Conservation (phyloP, 2,797 vertebrate genomes). For the Hemitrygon akajei region DNA sequence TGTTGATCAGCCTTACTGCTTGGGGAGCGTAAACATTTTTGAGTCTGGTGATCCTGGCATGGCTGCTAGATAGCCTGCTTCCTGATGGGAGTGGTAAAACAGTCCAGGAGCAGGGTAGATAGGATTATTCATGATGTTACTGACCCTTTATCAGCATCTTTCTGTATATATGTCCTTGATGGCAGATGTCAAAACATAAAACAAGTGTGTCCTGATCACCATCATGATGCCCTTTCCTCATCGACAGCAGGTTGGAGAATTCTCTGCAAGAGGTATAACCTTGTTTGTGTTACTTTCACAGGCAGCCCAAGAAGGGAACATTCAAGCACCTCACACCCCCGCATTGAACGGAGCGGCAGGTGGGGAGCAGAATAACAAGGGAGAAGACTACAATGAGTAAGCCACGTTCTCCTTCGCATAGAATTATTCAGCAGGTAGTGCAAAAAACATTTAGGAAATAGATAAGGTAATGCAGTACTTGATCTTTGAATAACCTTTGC, state of each 20-base stretch:
- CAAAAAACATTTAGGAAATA: not conserved
- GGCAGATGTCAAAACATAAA: too few relatives aligned
- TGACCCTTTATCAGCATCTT: too few relatives aligned
- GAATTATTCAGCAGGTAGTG: not conserved
- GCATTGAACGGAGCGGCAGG: conserved; percentile 52
- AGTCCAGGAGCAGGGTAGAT: too few relatives aligned
- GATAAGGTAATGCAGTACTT: not conserved
- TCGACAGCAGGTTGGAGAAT: not conserved
- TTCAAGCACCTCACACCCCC: conserved; percentile 59
- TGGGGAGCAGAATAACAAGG: conserved; percentile 57
- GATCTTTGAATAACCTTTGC: not conserved
- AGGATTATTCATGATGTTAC: too few relatives aligned
- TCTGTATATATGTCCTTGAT: too few relatives aligned
- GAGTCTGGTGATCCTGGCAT: too few relatives aligned
- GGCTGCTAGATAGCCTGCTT: too few relatives aligned
- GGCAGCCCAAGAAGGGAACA: conserved; percentile 90
- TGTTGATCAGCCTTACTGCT: too few relatives aligned
- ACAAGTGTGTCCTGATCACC: too few relatives aligned
- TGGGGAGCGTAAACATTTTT: too few relatives aligned
- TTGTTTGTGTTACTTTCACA: conserved; percentile 46
- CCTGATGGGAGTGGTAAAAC: too few relatives aligned
- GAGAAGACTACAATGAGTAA: conserved; percentile 75
- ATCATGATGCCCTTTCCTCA: not conserved
- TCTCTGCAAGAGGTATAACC: not conserved
- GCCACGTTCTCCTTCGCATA: conserved; percentile 31